Evolutionary conservation across 1,140 invertebrate species (phyloP), one percentile per base, ranked within the genome.

Genomic region (Mesaphorura yosii): DNA sequence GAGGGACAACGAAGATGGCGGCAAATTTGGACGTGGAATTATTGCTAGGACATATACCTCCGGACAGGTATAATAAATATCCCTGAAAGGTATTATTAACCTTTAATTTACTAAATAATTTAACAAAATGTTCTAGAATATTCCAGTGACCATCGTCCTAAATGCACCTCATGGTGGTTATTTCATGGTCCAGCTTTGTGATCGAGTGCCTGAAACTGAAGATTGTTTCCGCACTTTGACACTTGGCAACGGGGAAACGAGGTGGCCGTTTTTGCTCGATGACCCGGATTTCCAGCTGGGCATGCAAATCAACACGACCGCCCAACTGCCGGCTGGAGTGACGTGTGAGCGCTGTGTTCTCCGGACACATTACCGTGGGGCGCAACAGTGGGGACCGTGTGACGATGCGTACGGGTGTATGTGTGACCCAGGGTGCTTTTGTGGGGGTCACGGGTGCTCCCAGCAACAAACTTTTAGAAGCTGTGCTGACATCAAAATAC

Each of bases 321-420:
- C 50, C 14, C 7, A 20, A 31, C 31, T 57, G 19, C 55, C 55
- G 14, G 42, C 15, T 17, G 49, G 31, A 7, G 10, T 57, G 0
- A 39, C 15, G 1, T 57, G 55, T 29, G 50, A 51, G 1, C 26
- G 23, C 4, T 57, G 55, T 23, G 44, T 48, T 19, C 28, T 57
- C 17, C 49, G 55, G 14, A 29, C 53, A 28, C 55, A 57, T 17
- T 57, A 48, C 26, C 31, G 55, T 10, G 49, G 55, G 10, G 55
- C 50, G 26, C 55, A 57, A 28, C 28, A 57, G 20, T 57, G 55
- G 55, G 55, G 55, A 48, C 41, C 12, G 34, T 57, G 55, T 26
- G 55, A 57, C 20, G 15, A 4, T 5, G 39, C 49, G 7, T 19
- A 10, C 6, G 42, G 1, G 12, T 57, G 55, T 25, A 50, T 52